Evolutionary conservation across 1,140 invertebrate species (phyloP), one percentile per base, ranked within the genome.

Genomic region (Arctopsyche grandis): DNA sequence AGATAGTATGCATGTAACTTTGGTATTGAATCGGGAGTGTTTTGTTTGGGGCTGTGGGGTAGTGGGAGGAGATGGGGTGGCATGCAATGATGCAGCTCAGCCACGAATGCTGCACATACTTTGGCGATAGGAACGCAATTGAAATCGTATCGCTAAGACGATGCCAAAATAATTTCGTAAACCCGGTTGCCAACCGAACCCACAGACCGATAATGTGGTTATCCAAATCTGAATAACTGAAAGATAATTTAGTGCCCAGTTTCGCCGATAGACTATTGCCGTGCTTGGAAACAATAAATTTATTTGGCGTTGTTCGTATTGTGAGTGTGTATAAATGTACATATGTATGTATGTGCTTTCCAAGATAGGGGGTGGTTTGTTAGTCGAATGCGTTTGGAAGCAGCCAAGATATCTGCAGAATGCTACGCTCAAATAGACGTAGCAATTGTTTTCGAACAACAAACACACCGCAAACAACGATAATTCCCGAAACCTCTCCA

Each of bases 151-250:
- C 70, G 77, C 74, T 48, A 79, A 76, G 77, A 77, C 69, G 77
- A 69, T 81, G 80, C 80, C 80, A 81, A 81, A 81, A 81, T 81
- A 81, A 81, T 81, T 75, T 76, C 75, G 58, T 43, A 24, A 56
- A 44, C 60, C n/a, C 73, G 48, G 80, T 74, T 77, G 79, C 80
- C 75, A 26, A 69, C 70, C 75, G n/a, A 63, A 24, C 63, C 29
- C 16, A 19, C n/a, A 52, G 21, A 71, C 75, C 78, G 78, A 82
- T 82, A 80, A 82, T 82, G 75, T 60, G 69, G 58, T 69, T 79
- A 79, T 77, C 77, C 80, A 75, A 81, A 79, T 79, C 80, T 80
- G 78, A 75, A 75, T 66, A 81, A 81, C 77, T 77, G 48, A 66
- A 69, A 75, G 73, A 82, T 82, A 78, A 82, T 82, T 82, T 82